A percentile compares a stretch with the other conserved stretches of the same genome.
These are phyloP conservation scores for Chaetodon trifascialis DNA, from an alignment of 2,113 vertebrate genomes.

Conservation along the genomic window DNA sequence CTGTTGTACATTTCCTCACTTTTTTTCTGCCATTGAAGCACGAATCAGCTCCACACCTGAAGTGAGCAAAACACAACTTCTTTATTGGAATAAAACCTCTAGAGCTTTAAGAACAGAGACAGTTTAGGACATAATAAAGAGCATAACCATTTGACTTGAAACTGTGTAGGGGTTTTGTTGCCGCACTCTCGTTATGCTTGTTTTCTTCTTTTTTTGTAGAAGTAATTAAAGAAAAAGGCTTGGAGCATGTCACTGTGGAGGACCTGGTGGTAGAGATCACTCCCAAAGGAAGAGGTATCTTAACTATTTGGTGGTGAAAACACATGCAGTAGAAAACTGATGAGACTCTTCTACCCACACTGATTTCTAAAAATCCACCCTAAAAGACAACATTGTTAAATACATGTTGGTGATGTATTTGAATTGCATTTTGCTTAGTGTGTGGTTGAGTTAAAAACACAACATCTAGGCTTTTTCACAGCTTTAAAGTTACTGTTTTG, in stretches of 20 bases:
- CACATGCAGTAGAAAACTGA: not conserved
- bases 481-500: not conserved
- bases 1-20: not conserved
- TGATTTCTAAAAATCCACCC: not conserved
- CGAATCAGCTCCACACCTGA: not conserved
- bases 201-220: conserved; percentile 83
- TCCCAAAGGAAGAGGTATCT: conserved; percentile 97
- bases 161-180: not conserved
- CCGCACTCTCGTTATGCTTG: not conserved
- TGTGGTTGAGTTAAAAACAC: not conserved
- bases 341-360: not conserved
- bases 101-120: not conserved
- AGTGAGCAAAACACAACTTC: not conserved
- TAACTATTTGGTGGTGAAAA: not conserved
- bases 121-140: too few relatives aligned
- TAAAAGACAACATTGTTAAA: not conserved
- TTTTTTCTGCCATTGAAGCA: not conserved
- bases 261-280: conserved; percentile 98
- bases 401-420: not conserved
- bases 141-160: not conserved
- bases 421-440: not conserved
- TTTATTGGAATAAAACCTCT: too few relatives aligned
- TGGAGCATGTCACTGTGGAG: conserved; percentile 97
- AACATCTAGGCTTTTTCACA: not conserved
- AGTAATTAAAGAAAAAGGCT: conserved; percentile 97